Conservation (phyloP, 2,797 vertebrate species). For the Sebastes nivosus region DNA sequence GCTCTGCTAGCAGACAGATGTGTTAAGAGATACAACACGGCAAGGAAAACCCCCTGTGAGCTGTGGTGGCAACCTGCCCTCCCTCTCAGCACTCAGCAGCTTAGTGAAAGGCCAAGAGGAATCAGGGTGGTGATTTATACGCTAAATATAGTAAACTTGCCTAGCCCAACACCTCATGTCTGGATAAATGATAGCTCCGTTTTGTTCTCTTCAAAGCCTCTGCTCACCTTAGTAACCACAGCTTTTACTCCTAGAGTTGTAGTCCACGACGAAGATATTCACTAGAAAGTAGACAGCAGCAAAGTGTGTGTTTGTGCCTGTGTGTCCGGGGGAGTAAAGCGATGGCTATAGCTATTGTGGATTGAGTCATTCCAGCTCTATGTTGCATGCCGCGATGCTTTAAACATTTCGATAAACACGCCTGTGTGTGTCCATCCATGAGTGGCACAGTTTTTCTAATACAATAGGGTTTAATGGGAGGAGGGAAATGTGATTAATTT, state of each 20-base stretch:
- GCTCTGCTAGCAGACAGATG: slow-evolving; percentile 53
- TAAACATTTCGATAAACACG: not conserved
- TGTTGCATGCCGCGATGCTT: not conserved
- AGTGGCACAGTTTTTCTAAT: not conserved
- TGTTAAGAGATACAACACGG: slow-evolving; percentile 57
- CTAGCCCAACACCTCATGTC: slow-evolving; percentile 49
- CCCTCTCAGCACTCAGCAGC: slow-evolving; percentile 70
- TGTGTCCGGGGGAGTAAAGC: not conserved
- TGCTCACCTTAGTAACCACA: slow-evolving; percentile 1
- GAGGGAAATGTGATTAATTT: slow-evolving; percentile 12
- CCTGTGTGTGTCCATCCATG: slow-evolving; percentile 1
- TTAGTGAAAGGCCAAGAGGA: slow-evolving; percentile 79
- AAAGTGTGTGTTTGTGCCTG: not conserved
- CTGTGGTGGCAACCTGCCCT: slow-evolving; percentile 61
- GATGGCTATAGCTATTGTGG: not conserved
- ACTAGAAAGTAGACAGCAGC: not conserved
- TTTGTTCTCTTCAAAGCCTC: slow-evolving; percentile 40
- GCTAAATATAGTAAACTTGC: slow-evolving; percentile 74
- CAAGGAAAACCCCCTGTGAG: slow-evolving; percentile 68
- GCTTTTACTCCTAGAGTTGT: not conserved
- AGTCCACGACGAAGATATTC: not conserved
- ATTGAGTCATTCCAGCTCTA: not conserved
- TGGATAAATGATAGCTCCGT: slow-evolving; percentile 50
- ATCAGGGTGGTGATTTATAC: slow-evolving; percentile 72
- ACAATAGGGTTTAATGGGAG: not conserved